A percentile compares a stretch with the other conserved stretches of the same genome.
These are phyloP conservation scores for Acrobeloides nanus DNA, from an alignment of 2,888 invertebrate species.

Conservation along the genomic window DNA sequence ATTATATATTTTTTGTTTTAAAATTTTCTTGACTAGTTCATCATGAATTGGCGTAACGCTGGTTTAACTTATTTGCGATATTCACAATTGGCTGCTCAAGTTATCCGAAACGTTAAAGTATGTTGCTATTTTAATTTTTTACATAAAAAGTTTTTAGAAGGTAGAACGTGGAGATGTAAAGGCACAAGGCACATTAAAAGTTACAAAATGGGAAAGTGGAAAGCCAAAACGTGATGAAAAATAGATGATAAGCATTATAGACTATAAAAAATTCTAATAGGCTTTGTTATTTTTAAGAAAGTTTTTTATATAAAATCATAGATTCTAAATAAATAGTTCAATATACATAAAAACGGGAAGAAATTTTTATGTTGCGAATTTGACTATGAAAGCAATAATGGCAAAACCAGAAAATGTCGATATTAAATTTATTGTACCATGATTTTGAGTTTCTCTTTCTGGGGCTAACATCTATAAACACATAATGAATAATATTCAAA, in stretches of 20 bases:
- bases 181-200: slow-evolving; percentile 6
- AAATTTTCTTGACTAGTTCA: slow-evolving; percentile 19
- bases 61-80: slow-evolving; percentile 79
- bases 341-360: neutral
- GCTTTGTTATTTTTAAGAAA: too few species aligned
- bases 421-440: slow-evolving; percentile 11
- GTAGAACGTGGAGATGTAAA: too few species aligned
- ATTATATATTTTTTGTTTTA: slow-evolving; percentile 2
- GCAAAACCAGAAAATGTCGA: slow-evolving; percentile 16
- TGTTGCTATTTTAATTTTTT: too few species aligned
- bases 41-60: slow-evolving; percentile 25
- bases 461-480: slow-evolving; percentile 19
- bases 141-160: too few species aligned
- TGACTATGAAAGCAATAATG: slow-evolving; percentile 13
- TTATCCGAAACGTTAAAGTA: slow-evolving; percentile 62
- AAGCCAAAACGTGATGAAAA: too few species aligned
- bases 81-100: slow-evolving; percentile 80
- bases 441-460: slow-evolving; percentile 13
- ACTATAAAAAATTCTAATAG: too few species aligned
- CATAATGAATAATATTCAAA: too few species aligned
- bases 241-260: too few species aligned
- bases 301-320: too few species aligned
- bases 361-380: slow-evolving; percentile 2
- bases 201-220: slow-evolving; percentile 4
- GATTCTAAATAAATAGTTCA: too few species aligned